Conservation (phyloP, 2,888 invertebrate genomes). For the Rhagophthalmus giganteus region DNA sequence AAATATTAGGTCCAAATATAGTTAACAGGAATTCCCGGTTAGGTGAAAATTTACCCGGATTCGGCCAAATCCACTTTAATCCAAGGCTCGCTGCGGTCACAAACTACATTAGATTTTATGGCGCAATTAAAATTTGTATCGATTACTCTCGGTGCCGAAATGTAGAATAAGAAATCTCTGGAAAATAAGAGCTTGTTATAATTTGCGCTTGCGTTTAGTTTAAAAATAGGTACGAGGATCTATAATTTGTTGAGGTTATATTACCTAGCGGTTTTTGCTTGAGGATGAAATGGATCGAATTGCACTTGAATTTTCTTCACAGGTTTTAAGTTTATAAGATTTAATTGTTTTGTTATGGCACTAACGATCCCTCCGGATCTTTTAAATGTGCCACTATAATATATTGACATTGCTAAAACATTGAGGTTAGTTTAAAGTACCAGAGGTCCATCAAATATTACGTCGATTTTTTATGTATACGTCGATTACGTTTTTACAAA, state of each 20-base stretch:
- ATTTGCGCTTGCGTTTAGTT: constrained; percentile 40
- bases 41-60: constrained; percentile 46
- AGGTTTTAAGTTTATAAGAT: constrained; percentile 73
- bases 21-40: too few species aligned
- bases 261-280: constrained; percentile 65
- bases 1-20: too few species aligned
- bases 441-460: neutral
- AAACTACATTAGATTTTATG: constrained; percentile 76
- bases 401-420: constrained; percentile 67
- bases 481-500: neutral
- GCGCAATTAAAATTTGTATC: constrained; percentile 75
- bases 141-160: constrained; percentile 67
- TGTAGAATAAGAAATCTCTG: constrained; percentile 73
- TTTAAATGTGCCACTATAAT: constrained; percentile 67
- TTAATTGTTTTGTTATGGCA: constrained; percentile 74
- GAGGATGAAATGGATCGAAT: constrained; percentile 83
- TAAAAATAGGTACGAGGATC: constrained; percentile 46
- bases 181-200: constrained; percentile 48
- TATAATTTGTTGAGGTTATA: constrained; percentile 38
- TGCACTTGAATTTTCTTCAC: constrained; percentile 75
- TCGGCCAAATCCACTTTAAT: constrained; percentile 61
- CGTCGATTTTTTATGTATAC: neutral
- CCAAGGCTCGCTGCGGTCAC: constrained; percentile 75
- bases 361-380: constrained; percentile 71
- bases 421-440: neutral